Evolutionary conservation across 2,797 vertebrate species (phyloP).

Genomic region (Parauchenoglanis punctatus): DNA sequence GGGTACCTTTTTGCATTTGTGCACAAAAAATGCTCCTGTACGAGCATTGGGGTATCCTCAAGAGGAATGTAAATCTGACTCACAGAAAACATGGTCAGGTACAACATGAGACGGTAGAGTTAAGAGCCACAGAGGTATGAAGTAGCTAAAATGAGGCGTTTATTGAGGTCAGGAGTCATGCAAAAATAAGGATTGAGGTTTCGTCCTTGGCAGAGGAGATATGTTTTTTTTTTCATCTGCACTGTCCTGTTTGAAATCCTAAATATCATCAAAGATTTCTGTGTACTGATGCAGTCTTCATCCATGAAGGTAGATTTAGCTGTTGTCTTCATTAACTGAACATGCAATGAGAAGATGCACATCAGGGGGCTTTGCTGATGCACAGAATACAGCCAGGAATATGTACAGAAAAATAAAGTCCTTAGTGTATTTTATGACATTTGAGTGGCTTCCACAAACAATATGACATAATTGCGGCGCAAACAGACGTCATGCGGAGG

Average conservation of each 20-base stretch:
- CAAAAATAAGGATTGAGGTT: conserved; percentile 10
- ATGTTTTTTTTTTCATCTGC: not conserved
- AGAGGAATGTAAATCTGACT: conserved; percentile 25
- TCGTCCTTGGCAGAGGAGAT: conserved; percentile 11
- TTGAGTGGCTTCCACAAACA: not conserved
- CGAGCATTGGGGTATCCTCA: not conserved
- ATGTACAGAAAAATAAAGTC: not conserved
- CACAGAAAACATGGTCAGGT: not conserved
- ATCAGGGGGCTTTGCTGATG: not conserved
- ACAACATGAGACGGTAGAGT: not conserved
- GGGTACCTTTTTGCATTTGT: conserved; percentile 20
- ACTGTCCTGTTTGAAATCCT: not conserved
- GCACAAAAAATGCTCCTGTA: not conserved
- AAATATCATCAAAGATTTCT: not conserved
- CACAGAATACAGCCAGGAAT: not conserved
- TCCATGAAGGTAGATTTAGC: not conserved
- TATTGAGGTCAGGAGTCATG: conserved; percentile 23
- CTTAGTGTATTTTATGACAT: not conserved
- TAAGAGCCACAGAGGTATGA: not conserved
- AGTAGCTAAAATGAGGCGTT: not conserved
- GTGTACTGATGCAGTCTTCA: not conserved
- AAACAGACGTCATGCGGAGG: not conserved
- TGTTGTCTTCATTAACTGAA: not conserved
- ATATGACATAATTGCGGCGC: not conserved
- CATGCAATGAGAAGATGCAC: not conserved